Percentiles rank a stretch among this genome's conserved stretches.
These are phyloP conservation scores for Leptodactylus fuscus DNA, from an alignment of 2,113 vertebrate genomes.

Conservation along the genomic window DNA sequence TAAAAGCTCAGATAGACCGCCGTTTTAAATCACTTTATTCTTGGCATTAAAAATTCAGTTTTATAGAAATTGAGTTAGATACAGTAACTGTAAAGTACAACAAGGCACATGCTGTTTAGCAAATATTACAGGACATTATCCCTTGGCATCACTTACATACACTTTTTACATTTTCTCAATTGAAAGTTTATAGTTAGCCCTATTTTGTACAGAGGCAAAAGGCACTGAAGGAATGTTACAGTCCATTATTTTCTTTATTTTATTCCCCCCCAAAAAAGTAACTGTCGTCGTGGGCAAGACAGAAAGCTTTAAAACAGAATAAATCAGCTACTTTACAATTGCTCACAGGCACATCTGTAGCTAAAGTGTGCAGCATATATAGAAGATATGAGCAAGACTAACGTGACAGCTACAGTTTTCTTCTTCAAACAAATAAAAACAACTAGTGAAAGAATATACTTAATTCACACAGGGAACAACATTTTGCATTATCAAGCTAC, in stretches of 20 bases:
- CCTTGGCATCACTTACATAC: conserved; percentile 38
- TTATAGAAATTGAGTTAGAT: not conserved
- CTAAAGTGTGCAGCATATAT: not conserved
- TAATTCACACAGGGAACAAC: conserved; percentile 35
- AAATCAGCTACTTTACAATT: not conserved
- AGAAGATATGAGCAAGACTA: not conserved
- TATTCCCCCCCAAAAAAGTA: not conserved
- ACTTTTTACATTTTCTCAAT: conserved; percentile 2
- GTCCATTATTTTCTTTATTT: not conserved
- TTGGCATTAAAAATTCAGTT: conserved; percentile 11
- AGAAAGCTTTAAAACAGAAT: not conserved
- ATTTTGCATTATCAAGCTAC: conserved; percentile 4
- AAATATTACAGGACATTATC: not conserved
- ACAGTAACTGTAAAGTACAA: not conserved
- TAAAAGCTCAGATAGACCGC: not conserved
- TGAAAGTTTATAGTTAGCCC: not conserved
- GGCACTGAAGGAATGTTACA: conserved; percentile 42
- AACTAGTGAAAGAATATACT: conserved; percentile 30
- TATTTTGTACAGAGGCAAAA: not conserved
- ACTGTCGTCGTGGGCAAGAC: not conserved
- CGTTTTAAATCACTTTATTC: conserved; percentile 45
- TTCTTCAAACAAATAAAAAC: conserved; percentile 27
- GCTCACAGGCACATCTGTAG: not conserved
- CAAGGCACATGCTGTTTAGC: not conserved
- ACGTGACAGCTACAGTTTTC: conserved; percentile 29